phyloP scores from a whole-genome alignment of 1,140 invertebrate genomes.

The Pachyrhynchus sulphureomaculatus region DNA sequence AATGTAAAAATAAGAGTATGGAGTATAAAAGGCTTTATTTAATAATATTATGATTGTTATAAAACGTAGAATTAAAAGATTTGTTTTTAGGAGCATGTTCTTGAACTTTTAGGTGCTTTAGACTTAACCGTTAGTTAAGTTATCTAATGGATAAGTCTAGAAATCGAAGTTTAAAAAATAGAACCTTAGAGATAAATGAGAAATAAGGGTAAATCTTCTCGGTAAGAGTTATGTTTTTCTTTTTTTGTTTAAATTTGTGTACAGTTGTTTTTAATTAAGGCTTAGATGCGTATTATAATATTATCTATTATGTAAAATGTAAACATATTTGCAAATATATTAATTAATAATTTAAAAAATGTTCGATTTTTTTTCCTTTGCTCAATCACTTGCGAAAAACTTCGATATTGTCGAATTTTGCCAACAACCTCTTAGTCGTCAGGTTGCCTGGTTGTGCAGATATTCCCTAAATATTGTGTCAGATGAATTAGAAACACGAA shows the following conservation, averaged over 20 bases:
- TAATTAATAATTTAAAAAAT: conserved; percentile 18
- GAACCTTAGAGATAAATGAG: background rate
- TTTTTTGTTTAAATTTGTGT: conserved; percentile 45
- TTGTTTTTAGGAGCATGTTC: conserved; percentile 31
- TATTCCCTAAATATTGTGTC: no score
- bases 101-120: conserved; percentile 20
- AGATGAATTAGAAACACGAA: no score
- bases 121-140: background rate
- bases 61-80: conserved; percentile 37
- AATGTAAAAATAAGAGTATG: conserved; percentile 17
- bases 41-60: conserved; percentile 37
- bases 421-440: no score
- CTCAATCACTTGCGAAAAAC: no score
- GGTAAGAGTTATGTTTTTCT: conserved; percentile 34
- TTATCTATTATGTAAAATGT: conserved; percentile 44
- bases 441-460: no score
- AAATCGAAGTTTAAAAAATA: background rate
- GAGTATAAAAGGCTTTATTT: conserved; percentile 37
- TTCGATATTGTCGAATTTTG: no score
- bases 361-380: no score
- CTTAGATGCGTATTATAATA: conserved; percentile 43
- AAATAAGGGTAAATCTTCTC: conserved; percentile 27
- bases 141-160: background rate
- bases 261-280: conserved; percentile 44
- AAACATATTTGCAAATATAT: conserved; percentile 50